These are phyloP conservation scores for Chloroclysta siterata DNA, from an alignment of 2,888 invertebrate species.

Conservation along the genomic window DNA sequence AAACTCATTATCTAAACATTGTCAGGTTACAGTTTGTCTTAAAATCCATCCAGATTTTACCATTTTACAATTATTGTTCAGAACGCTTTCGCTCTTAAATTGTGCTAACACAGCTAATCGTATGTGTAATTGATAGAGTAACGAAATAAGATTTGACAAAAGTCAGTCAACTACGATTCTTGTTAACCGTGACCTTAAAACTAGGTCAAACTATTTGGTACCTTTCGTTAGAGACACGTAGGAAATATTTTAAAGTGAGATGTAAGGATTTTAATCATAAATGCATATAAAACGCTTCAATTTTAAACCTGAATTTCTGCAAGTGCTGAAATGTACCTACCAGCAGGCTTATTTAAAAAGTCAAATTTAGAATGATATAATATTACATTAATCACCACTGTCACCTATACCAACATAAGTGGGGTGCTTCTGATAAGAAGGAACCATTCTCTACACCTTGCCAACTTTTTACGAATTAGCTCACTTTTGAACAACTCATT, in stretches of 20 bases:
- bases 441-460: no score
- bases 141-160: constrained; percentile 56
- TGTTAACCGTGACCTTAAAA: constrained; percentile 73
- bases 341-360: no score
- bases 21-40: not conserved
- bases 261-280: no score
- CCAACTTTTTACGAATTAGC: constrained; percentile 2
- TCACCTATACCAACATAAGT: no score
- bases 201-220: constrained; percentile 51
- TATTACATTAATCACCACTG: no score
- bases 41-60: not conserved
- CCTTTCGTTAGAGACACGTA: not conserved
- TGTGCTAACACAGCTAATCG: constrained; percentile 4
- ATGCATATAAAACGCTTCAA: no score
- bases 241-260: no score
- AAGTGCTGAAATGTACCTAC: no score
- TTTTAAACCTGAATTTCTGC: no score
- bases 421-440: no score
- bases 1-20: no score
- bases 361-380: no score
- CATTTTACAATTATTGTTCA: not conserved
- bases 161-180: constrained; percentile 58
- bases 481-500: not conserved
- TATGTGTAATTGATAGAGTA: constrained; percentile 32
- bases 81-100: constrained; percentile 22